Evolutionary conservation across 1,140 invertebrate genomes (phyloP).

Genomic region (Musca vetustissima): DNA sequence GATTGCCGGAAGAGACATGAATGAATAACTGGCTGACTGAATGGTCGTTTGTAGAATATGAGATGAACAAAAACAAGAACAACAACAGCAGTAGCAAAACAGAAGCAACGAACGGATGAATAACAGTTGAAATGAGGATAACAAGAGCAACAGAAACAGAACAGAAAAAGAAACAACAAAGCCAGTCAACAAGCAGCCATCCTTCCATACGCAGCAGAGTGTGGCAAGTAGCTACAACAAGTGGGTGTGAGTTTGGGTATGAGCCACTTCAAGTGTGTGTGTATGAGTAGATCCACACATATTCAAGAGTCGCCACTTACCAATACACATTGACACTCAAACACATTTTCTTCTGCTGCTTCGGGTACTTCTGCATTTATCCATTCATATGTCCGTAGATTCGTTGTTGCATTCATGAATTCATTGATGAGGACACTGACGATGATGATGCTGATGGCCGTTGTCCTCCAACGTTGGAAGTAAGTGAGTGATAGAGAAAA

Average conservation of each 20-base stretch:
- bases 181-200: too few relatives aligned
- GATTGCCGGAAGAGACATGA: slow-evolving; percentile 16
- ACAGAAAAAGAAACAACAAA: too few relatives aligned
- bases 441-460: neutral
- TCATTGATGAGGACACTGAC: too few relatives aligned
- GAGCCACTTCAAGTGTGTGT: slow-evolving; percentile 3
- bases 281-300: neutral
- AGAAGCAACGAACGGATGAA: neutral
- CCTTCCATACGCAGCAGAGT: too few relatives aligned
- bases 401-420: neutral
- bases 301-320: too few relatives aligned
- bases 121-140: neutral
- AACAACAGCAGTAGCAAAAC: neutral
- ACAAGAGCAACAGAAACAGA: too few relatives aligned
- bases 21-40: slow-evolving; percentile 2
- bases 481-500: neutral
- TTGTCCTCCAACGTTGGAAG: neutral
- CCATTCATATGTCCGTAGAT: neutral
- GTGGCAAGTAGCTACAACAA: neutral
- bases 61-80: neutral
- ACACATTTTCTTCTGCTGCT: neutral
- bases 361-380: neutral
- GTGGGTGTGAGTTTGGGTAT: neutral
- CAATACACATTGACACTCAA: too few relatives aligned
- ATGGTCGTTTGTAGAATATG: slow-evolving; percentile 6